phyloP scores from a whole-genome alignment of 2,113 vertebrate genomes.

The Fregetta grallaria region DNA sequence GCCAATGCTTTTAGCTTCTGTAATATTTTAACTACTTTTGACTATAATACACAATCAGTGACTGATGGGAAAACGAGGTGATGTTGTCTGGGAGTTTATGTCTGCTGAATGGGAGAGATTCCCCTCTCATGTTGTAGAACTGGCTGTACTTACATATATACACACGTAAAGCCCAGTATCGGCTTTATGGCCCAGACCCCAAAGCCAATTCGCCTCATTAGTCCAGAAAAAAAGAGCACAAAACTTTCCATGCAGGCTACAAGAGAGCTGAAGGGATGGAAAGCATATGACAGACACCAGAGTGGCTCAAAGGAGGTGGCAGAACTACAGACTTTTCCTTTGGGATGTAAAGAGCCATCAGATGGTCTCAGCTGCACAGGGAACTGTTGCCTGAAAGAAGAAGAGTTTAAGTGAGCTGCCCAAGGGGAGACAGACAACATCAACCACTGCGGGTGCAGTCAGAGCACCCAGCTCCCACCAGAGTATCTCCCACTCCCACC shows the following conservation, averaged over 20 bases:
- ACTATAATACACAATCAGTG: neutral
- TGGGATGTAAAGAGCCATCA: too few species aligned
- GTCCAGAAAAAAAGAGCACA: neutral
- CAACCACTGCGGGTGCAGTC: rapidly evolving
- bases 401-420: neutral
- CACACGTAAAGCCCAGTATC: too few species aligned
- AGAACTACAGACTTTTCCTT: too few species aligned
- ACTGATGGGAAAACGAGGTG: neutral
- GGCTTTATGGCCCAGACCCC: neutral
- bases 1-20: neutral
- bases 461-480: neutral
- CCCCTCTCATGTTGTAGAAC: too few species aligned
- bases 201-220: neutral
- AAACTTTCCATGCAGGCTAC: neutral
- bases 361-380: neutral
- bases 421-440: neutral
- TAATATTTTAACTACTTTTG: neutral
- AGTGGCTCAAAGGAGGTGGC: neutral
- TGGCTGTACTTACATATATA: neutral
- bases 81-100: neutral
- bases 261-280: neutral
- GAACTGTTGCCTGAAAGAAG: neutral
- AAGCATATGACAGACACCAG: neutral
- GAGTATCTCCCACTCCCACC: too few species aligned
- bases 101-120: neutral